Base-by-base conservation (phyloP, 2,888 invertebrate genomes). In the Sminthurinus aureus region DNA sequence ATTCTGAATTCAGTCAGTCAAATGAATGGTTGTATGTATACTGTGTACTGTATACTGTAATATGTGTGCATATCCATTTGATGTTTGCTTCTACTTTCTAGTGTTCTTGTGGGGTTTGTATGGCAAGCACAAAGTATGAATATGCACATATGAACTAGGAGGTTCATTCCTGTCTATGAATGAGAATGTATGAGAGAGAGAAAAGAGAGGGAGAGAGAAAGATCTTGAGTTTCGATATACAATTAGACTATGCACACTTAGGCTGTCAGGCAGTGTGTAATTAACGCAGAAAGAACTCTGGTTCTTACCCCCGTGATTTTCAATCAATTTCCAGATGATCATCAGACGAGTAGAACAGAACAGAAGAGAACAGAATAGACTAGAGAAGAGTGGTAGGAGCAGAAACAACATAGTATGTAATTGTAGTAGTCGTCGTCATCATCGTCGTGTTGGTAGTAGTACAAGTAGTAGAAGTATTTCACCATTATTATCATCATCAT, bases 251-350 rank as follows among this genome's bases (percentile, higher is more conserved):
- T 66, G 58, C 82, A 77, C 82, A 82, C 82, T 82, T 77, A 58
- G 66, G 69, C 66, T 82, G 82, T 82, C 77, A 82, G 67, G 50
- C 82, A 77, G 78, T 69, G 77, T 82, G 82, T 82, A 82, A 82
- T 82, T 82, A 82, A 82, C 82, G 82, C 82, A 64, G 26, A 52
- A 77, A 82, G 69, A 78, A 77, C 82, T 69, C 69, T 66, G 58
- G 69, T 67, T 67, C 79, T 58, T 82, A 76, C 82, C 82, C 82
- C 77, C 82, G 67, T 82, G 82, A 82, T 82, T 82, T 82, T 82
- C 82, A 82, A 82, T 82, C 82, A 82, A 82, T 82, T 82, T 64
- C 78, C 50, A 78, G 38, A 69, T 69, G 79, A 79, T 79, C 69
- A 73, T 73, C 80, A 73, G 66, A 78, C 18, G 24, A 71, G 22